Conservation (phyloP, 1,140 invertebrate genomes). For the Camponotus pennsylvanicus region DNA sequence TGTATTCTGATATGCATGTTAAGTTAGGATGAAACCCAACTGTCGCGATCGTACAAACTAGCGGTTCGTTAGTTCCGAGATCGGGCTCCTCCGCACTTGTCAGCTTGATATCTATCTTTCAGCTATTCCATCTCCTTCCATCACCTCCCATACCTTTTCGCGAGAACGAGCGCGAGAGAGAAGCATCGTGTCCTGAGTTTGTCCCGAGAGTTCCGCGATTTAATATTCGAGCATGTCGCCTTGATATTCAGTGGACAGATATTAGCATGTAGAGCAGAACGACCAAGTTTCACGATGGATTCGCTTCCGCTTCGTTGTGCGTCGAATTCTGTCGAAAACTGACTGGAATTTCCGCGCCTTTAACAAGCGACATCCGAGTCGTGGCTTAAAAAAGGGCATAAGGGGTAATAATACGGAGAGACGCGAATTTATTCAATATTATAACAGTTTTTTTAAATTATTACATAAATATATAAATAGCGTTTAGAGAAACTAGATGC, state of each 20-base stretch:
- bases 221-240: conserved; percentile 73
- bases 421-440: background rate
- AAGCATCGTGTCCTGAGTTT: conserved; percentile 14
- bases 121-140: background rate
- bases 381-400: background rate
- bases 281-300: conserved; percentile 71
- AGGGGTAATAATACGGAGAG: background rate
- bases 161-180: conserved; percentile 11
- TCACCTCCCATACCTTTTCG: background rate
- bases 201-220: conserved; percentile 65
- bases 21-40: conserved; percentile 37
- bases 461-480: background rate
- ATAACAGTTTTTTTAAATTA: background rate
- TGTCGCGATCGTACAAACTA: conserved; percentile 39
- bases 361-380: conserved; percentile 23
- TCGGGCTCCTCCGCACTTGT: background rate
- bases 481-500: no score
- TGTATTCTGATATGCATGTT: conserved; percentile 25
- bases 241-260: conserved; percentile 76
- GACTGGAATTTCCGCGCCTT: conserved; percentile 60
- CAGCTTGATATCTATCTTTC: conserved; percentile 14
- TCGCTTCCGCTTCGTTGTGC: conserved; percentile 59
- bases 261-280: conserved; percentile 70
- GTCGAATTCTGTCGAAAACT: conserved; percentile 38
- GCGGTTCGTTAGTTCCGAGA: conserved; percentile 61